These are phyloP conservation scores for Volucella inflata DNA, from an alignment of 2,888 invertebrate species.

Conservation along the genomic window DNA sequence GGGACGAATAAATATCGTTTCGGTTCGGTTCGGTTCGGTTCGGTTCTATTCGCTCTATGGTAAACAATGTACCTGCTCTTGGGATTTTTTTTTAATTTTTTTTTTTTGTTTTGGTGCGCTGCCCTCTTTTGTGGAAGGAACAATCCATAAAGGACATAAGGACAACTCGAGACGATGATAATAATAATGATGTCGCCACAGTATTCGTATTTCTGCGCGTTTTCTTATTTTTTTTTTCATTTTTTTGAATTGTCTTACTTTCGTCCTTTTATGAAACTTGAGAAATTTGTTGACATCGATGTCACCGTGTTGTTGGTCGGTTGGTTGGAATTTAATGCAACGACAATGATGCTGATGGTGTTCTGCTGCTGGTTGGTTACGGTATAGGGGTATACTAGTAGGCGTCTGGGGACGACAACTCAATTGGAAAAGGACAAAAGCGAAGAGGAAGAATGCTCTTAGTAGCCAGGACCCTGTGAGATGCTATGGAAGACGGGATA, in stretches of 20 bases:
- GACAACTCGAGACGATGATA: constrained; percentile 73
- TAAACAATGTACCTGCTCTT: constrained; percentile 24
- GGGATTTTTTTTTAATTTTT: not conserved
- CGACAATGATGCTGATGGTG: constrained; percentile 55
- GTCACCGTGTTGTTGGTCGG: constrained; percentile 48
- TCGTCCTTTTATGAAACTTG: constrained; percentile 74
- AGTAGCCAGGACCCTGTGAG: not conserved
- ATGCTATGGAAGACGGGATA: constrained; percentile 4
- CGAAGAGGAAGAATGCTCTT: constrained; percentile 40
- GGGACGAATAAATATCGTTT: constrained; percentile 18
- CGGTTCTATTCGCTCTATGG: not conserved
- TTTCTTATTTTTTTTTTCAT: too few species aligned
- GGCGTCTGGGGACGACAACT: constrained; percentile 55
- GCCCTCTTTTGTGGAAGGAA: constrained; percentile 10
- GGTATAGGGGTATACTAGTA: constrained; percentile 3
- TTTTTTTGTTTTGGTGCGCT: constrained; percentile 17
- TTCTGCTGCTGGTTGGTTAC: constrained; percentile 48
- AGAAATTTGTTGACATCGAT: constrained; percentile 76
- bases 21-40: not conserved
- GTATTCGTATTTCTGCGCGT: constrained; percentile 64
- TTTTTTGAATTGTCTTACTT: constrained; percentile 16
- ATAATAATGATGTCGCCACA: constrained; percentile 74
- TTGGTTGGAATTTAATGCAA: constrained; percentile 74
- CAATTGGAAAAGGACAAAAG: constrained; percentile 60
- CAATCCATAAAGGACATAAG: constrained; percentile 37